Evolutionary conservation across 2,888 invertebrate species (phyloP), one percentile per base, ranked within the genome.

Genomic region (Zele albiditarsus): DNA sequence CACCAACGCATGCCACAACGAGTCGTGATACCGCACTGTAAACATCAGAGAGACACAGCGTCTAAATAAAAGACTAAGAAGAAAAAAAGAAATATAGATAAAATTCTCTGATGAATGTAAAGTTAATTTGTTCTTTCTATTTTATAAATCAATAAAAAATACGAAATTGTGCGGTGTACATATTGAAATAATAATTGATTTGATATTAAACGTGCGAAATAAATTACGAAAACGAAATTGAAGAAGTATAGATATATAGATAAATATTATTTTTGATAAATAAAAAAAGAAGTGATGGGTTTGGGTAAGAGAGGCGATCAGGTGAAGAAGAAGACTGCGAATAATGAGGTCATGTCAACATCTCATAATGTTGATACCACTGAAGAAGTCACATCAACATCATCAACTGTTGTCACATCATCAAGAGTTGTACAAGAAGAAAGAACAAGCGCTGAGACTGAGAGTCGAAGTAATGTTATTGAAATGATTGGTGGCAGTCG

Each of bases 351-450:
- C 0, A 42, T 53, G 49, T 71, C 75, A 31, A 70, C 66, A 14
- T 68, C 75, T 63, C 14, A 27, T 6, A 42, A 27, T n/a, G 25
- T 28, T 27, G 68, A 71, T 20, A 69, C 73, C 25, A 28, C 57
- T 46, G 74, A 75, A n/a, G 79, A 80, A 31, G 49, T 80, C 27
- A 74, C 78, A 27, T 74, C 75, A 67, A 76, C 76, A 28, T 77
- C 78, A 28, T 78, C 80, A 20, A 78, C 76, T 58, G 38, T 82
- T 71, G 67, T 78, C 20, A 82, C 85, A 28, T 83, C 86, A 65
- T 83, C 84, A 31, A 86, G 83, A 70, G 80, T 87, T n/a, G 82
- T 85, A 27, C 81, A 86, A 73, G 88, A 87, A 74, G 82, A 84
- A 60, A 82, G 74, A 58, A 82, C 81, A 72, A 74, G 83, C 16